Evolutionary conservation across 23 tunicate species (phyloP).

Genomic region (Diplosoma virens): DNA sequence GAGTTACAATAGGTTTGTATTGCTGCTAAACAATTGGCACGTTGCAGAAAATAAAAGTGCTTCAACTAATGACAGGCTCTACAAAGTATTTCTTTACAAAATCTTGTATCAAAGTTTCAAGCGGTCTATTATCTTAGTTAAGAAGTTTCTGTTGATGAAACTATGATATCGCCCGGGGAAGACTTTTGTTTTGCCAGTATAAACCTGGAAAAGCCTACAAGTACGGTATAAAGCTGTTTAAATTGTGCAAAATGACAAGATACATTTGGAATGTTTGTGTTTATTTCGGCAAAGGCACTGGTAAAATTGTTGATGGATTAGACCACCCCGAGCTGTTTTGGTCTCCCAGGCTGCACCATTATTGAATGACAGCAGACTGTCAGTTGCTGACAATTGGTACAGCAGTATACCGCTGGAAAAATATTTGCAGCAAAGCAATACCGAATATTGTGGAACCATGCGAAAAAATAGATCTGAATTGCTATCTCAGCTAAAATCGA

Average conservation of each 20-base stretch:
- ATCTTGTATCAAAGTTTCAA: not conserved
- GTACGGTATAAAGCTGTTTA: too few relatives aligned
- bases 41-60: too few relatives aligned
- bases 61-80: not conserved
- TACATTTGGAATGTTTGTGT: not conserved
- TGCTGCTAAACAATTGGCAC: too few relatives aligned
- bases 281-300: not conserved
- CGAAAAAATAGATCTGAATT: not conserved
- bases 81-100: too few relatives aligned
- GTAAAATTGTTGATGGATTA: too few relatives aligned
- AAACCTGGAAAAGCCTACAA: too few relatives aligned
- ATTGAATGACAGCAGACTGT: not conserved
- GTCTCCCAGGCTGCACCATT: too few relatives aligned
- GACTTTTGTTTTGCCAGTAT: too few relatives aligned
- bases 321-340: too few relatives aligned
- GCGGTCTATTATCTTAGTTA: not conserved
- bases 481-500: not conserved
- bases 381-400: not conserved
- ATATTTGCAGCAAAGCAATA: not conserved
- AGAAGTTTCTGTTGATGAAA: too few relatives aligned
- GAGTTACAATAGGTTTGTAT: not conserved
- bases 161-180: too few relatives aligned
- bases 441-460: not conserved
- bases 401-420: not conserved
- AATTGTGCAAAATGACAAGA: too few relatives aligned